Conservation (phyloP, 2,113 vertebrate species). For the Indicator indicator region DNA sequence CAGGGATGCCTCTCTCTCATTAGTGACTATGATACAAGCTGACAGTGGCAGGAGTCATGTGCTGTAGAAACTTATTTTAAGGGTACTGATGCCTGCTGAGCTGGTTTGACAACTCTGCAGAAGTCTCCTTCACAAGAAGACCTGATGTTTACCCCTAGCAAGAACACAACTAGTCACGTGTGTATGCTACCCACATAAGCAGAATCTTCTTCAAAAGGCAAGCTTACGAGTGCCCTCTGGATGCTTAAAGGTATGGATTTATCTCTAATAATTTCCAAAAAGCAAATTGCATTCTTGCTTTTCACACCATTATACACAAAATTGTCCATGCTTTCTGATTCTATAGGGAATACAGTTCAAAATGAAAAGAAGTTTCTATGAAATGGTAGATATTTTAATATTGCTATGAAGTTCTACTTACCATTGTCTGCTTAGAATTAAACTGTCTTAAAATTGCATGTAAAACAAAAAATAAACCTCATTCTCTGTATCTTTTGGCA, state of each 20-base stretch:
- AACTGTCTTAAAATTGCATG: not conserved
- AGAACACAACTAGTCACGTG: not conserved
- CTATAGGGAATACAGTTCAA: not conserved
- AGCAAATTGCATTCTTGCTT: fast-evolving
- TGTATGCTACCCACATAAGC: not conserved
- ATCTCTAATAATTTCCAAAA: not conserved
- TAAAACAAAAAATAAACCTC: not conserved
- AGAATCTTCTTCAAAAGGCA: not conserved
- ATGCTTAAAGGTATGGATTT: not conserved
- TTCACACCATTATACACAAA: not conserved
- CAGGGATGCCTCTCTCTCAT: not conserved
- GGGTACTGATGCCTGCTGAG: not conserved
- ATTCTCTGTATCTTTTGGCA: not conserved
- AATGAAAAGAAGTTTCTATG: not conserved
- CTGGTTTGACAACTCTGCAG: not conserved
- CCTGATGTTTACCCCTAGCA: not conserved
- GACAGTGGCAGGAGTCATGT: not conserved
- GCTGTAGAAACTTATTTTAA: not conserved
- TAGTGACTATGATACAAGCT: not conserved
- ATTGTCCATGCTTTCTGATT: not conserved
- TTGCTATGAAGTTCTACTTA: not conserved
- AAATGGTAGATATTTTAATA: not conserved
- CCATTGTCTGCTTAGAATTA: not conserved
- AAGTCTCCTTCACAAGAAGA: not conserved
- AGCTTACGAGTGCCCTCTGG: not conserved